Evolutionary conservation across 2,113 vertebrate species (phyloP).

Genomic region (Grantiella picta): DNA sequence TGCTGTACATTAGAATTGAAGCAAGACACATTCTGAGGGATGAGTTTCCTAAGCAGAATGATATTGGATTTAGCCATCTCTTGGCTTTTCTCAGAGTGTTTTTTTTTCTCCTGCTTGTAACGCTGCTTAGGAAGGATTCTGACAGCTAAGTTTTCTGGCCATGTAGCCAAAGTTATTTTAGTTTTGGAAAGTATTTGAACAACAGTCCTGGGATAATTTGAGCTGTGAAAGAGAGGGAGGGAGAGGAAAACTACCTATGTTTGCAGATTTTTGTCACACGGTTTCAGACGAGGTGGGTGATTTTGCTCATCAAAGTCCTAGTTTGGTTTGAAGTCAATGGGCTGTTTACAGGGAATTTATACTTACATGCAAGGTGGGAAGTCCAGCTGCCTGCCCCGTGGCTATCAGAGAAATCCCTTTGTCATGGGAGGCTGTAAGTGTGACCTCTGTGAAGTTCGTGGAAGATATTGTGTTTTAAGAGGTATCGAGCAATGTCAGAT

Average conservation of each 20-base stretch:
- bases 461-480: background rate
- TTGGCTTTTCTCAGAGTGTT: background rate
- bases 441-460: background rate
- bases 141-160: background rate
- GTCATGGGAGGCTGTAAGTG: background rate
- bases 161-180: background rate
- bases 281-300: background rate
- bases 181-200: background rate
- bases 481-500: background rate
- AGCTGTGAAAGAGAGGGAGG: background rate
- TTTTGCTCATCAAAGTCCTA: background rate
- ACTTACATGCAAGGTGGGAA: background rate
- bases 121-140: background rate
- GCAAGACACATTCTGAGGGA: background rate
- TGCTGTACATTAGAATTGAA: background rate
- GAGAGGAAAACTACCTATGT: background rate
- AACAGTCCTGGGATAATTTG: background rate
- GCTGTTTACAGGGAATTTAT: background rate
- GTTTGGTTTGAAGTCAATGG: background rate
- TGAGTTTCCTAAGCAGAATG: background rate
- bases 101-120: background rate
- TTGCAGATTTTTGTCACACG: background rate
- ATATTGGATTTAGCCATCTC: background rate
- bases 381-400: background rate
- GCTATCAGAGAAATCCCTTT: background rate